phyloP scores from a whole-genome alignment of 2,888 invertebrate genomes.

The Eucriotettix oculatus region DNA sequence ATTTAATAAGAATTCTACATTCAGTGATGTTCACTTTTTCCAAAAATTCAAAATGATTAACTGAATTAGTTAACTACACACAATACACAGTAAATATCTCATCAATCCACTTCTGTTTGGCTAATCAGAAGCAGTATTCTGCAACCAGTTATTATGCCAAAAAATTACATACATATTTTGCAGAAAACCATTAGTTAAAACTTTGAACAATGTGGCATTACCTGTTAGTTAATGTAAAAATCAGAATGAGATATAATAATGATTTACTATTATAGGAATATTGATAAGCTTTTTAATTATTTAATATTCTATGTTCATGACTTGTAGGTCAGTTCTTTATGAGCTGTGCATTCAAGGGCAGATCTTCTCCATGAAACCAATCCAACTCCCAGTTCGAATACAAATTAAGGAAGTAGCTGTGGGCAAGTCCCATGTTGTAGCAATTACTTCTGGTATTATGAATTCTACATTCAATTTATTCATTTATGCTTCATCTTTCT shows the following conservation, averaged over 20 bases:
- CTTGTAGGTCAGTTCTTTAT: slow-evolving; percentile 34
- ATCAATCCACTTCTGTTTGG: too few relatives aligned
- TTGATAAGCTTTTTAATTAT: background rate
- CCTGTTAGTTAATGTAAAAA: background rate
- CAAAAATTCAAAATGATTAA: background rate
- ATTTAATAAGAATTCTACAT: background rate
- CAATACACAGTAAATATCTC: too few relatives aligned
- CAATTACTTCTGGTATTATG: slow-evolving; percentile 32
- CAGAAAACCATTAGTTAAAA: too few relatives aligned
- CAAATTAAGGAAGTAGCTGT: slow-evolving; percentile 35
- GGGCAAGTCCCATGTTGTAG: slow-evolving; percentile 38
- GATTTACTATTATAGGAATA: background rate
- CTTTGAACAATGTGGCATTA: background rate
- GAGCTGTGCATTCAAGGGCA: slow-evolving; percentile 34
- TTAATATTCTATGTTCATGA: background rate
- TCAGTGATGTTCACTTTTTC: background rate
- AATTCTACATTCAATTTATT: background rate
- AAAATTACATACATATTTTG: too few relatives aligned
- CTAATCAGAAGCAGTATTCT: too few relatives aligned
- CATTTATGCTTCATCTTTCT: too few relatives aligned
- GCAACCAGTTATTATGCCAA: too few relatives aligned
- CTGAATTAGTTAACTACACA: too few relatives aligned
- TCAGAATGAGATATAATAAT: background rate
- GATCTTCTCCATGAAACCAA: slow-evolving; percentile 32
- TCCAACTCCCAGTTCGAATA: slow-evolving; percentile 36